phyloP scores from a whole-genome alignment of 2,113 vertebrate genomes.

The Charina bottae region DNA sequence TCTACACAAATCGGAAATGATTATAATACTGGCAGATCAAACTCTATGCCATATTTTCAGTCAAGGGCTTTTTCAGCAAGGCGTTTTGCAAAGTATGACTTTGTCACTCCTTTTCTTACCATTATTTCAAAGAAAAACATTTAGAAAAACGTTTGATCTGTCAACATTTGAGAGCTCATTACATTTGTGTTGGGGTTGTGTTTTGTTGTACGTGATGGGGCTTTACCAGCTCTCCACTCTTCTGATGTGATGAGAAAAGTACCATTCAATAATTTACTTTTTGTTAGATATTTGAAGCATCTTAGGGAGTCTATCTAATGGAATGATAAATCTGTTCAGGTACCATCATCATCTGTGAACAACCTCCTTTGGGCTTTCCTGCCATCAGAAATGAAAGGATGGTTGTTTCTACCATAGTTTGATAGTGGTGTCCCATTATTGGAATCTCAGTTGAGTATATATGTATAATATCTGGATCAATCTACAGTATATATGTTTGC shows the following conservation, averaged over 20 bases:
- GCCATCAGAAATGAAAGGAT: neutral
- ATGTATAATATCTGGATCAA: neutral
- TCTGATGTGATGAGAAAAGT: neutral
- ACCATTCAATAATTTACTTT: neutral
- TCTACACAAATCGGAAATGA: slow-evolving; percentile 4
- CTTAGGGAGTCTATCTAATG: neutral
- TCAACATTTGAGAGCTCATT: neutral
- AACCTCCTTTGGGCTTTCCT: neutral
- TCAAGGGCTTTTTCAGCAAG: neutral
- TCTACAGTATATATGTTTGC: neutral
- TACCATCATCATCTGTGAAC: neutral
- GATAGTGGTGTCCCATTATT: neutral
- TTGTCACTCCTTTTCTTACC: neutral
- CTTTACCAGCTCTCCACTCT: neutral
- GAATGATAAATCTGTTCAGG: neutral
- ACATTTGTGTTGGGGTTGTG: neutral
- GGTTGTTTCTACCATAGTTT: neutral
- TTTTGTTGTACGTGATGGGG: neutral
- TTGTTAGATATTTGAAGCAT: neutral
- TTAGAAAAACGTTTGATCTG: neutral
- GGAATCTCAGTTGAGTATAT: neutral
- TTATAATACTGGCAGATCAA: neutral
- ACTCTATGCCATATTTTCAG: neutral
- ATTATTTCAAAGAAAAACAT: neutral
- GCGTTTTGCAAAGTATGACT: neutral